Base-by-base conservation (phyloP, 2,888 invertebrate species). In the Drosophila paranaensis region DNA sequence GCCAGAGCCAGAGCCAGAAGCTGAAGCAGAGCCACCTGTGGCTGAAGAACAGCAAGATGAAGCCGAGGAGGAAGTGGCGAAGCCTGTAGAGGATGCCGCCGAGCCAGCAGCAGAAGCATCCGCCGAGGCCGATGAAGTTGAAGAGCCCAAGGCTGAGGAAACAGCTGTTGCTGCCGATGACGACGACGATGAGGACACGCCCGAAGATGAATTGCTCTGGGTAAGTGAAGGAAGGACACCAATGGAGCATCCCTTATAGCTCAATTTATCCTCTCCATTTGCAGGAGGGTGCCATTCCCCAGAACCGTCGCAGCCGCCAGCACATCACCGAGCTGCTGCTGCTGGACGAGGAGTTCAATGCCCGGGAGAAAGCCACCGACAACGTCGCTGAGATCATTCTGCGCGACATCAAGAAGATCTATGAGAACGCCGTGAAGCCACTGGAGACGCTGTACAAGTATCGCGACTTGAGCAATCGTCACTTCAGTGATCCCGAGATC, bases 401-500 rank as follows among this genome's bases (percentile, higher is more conserved):
- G 37, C 95, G 96, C 81, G 97, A 98, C 88, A 94, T 98, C 80
- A 98, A 98, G 92, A 95, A 95, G 89, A 94, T 97, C 60, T 97
- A 97, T 87, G 97, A 97, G 92, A 95, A 94, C 77, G 96, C 97
- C 4, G 97, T 98, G 55, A 97, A 97, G 92, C 98, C 98, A 1
- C 93, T 98, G 88, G 98, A 98, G 94, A 95, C 94, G n/a, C 93
- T 97, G 37, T 98, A 97, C 93, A 98, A 97, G 92, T 98, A 98
- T 91, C 95, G 97, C 86, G 98, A 98, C 92, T 94, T 98, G 65
- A 98, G 98, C 91, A 97, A 97, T 92, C 95, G 97, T 78, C 97
- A 97, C 93, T 97, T 97, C 90, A 97, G 97, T 90, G 98, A 98
- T 93, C 96, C 97, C 2, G 98, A 98, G 94, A 97, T 98, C 90